Percentiles rank a stretch among this genome's conserved stretches.
Evolutionary conservation across 2,797 vertebrate genomes (phyloP).

Genomic region (Pseudochaenichthys georgianus): DNA sequence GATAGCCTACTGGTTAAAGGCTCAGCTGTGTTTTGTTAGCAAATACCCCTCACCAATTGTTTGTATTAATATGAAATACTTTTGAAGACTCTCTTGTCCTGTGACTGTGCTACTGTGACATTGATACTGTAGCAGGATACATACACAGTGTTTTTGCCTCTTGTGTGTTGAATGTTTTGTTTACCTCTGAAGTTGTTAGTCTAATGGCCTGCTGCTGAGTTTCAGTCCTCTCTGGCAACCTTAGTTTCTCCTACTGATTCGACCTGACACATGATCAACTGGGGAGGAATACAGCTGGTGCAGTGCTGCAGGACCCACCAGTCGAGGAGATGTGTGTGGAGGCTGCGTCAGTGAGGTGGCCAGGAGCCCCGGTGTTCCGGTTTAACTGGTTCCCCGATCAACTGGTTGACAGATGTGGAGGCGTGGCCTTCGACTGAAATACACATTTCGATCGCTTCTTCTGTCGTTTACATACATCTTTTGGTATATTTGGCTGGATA

Average conservation of each 20-base stretch:
- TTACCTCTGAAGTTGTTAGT: constrained; percentile 27
- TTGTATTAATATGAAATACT: neutral
- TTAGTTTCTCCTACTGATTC: constrained; percentile 58
- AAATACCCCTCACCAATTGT: neutral
- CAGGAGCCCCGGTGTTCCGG: too few relatives aligned
- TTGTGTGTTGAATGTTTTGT: constrained; percentile 16
- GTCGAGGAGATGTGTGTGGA: constrained; percentile 37
- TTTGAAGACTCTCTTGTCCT: neutral
- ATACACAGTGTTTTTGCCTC: constrained; percentile 7
- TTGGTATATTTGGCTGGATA: too few relatives aligned
- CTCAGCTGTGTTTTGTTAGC: neutral
- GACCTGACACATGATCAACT: constrained; percentile 68
- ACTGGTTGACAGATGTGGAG: too few relatives aligned
- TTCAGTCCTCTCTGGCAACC: constrained; percentile 53
- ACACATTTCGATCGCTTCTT: too few relatives aligned
- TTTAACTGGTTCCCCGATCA: too few relatives aligned
- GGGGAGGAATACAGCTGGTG: constrained; percentile 60
- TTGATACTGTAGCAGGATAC: neutral
- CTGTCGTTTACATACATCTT: too few relatives aligned
- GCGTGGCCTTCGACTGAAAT: too few relatives aligned
- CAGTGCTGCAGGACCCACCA: constrained; percentile 34
- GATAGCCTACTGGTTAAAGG: neutral
- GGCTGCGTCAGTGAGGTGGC: constrained; percentile 26
- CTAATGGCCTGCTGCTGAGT: constrained; percentile 21
- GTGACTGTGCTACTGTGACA: neutral